These are phyloP conservation scores for Ochropacha duplaris DNA, from an alignment of 2,888 invertebrate genomes.

Conservation along the genomic window DNA sequence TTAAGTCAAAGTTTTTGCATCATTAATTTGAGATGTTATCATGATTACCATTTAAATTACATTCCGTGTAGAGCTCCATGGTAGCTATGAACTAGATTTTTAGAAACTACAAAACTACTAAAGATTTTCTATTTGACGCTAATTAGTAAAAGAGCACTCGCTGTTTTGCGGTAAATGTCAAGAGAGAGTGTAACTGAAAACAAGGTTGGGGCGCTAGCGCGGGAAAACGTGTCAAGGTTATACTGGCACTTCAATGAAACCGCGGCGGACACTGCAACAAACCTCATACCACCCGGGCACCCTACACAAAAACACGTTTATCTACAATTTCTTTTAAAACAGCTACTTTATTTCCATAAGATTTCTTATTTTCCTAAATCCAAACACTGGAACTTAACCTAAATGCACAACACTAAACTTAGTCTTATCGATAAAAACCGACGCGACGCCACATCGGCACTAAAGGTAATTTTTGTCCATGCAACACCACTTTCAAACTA, in stretches of 20 bases:
- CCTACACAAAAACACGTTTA: constrained; percentile 38
- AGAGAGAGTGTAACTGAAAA: constrained; percentile 74
- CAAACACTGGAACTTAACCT: constrained; percentile 44
- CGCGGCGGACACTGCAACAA: constrained; percentile 63
- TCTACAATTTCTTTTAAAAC: constrained; percentile 22
- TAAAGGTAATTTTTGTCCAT: constrained; percentile 36
- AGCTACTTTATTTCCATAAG: constrained; percentile 20
- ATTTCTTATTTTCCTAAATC: constrained; percentile 27
- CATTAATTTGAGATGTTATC: constrained; percentile 17
- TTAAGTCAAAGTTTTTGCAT: constrained; percentile 20
- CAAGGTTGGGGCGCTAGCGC: constrained; percentile 72
- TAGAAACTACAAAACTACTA: constrained; percentile 12
- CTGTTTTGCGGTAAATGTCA: constrained; percentile 70
- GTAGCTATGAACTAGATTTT: neutral
- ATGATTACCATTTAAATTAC: constrained; percentile 2
- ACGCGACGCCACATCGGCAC: constrained; percentile 32
- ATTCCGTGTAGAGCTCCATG: neutral
- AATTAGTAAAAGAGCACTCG: constrained; percentile 57
- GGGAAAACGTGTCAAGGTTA: constrained; percentile 81
- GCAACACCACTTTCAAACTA: constrained; percentile 64
- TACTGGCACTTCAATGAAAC: constrained; percentile 59
- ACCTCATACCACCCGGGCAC: constrained; percentile 41
- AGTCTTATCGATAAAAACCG: constrained; percentile 30
- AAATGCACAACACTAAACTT: constrained; percentile 51
- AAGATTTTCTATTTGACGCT: constrained; percentile 26